Evolutionary conservation across 2,113 vertebrate species (phyloP), one percentile per base, ranked within the genome.

Genomic region (Tragelaphus scriptus): DNA sequence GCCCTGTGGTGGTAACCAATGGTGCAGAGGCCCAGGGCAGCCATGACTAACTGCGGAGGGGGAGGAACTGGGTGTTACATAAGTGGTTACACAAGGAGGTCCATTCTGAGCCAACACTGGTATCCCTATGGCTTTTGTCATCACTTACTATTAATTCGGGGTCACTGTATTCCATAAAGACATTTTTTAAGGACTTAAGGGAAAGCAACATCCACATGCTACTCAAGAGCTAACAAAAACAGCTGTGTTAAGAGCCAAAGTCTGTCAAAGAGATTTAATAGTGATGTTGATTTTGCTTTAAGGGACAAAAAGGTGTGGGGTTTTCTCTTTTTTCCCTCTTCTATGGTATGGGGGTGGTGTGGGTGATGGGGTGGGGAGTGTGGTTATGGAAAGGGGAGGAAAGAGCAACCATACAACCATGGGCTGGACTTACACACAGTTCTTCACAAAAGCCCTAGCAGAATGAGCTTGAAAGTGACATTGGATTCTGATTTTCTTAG

Each of bases 31-130:
- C 85, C 96, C n/a, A 12, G 51, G 81, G 86, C 21, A 11, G 28
- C 91, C 26, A 3, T 61, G 71, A 63, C 96, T 79, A 26, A 87
- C 11, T 30, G 80, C 5, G 47, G 55, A 32, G 3, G 23, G 16
- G 53, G 82, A 44, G 51, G 49, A 36, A 15, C 12, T 17, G 75
- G 16, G 53, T 36, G 7, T 95, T 87, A 53, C 85, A 19, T 44
- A 96, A 97, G 51, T 68, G 14, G 14, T 91, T 94, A 32, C 68
- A 96, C 68, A 94, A 94, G 91, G 56, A 86, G 51, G 32, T 23
- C 90, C 36, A 26, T 82, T 90, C 90, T 92, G 65, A 68, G 59
- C 81, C 85, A 68, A 88, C 85, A 28, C 23, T 88, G 79, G 28
- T 30, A 4, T 92, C 55, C 49, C 23, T 68, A 14, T 56, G 68